phyloP scores from a whole-genome alignment of 2,797 vertebrate species.

The Gymnoscopelus braueri region DNA sequence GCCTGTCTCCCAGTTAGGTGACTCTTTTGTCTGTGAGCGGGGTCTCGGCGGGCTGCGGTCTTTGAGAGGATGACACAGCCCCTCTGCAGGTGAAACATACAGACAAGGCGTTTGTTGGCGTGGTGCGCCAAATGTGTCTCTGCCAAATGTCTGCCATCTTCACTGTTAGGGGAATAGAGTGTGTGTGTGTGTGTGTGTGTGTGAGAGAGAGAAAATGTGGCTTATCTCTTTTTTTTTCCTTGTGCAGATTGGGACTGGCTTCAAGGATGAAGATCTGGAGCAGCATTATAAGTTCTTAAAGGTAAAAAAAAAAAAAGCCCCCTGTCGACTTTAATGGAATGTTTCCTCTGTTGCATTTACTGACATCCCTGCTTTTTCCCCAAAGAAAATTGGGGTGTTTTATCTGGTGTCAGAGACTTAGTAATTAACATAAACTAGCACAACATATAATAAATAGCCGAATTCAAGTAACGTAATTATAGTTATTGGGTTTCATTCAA shows the following conservation, averaged over 20 bases:
- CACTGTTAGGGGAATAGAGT: slow-evolving; percentile 36
- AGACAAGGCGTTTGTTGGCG: slow-evolving; percentile 46
- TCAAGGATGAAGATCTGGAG: slow-evolving; percentile 91
- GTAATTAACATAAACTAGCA: no score
- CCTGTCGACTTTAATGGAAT: no score
- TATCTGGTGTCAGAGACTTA: no score
- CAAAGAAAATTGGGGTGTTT: no score
- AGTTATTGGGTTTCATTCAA: no score
- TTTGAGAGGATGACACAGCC: slow-evolving; percentile 61
- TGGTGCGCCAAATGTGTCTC: not conserved
- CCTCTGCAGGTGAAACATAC: slow-evolving; percentile 59
- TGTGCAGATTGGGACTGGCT: slow-evolving; percentile 91
- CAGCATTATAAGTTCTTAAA: slow-evolving; percentile 86
- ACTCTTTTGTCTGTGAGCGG: slow-evolving; percentile 17
- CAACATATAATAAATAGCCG: no score
- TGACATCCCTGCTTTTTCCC: no score
- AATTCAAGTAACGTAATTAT: no score
- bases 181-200: slow-evolving; percentile 13
- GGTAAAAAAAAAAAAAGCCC: slow-evolving; percentile 69
- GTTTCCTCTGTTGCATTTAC: not conserved
- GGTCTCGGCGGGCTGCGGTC: slow-evolving; percentile 58
- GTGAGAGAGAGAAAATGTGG: not conserved
- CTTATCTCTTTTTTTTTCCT: slow-evolving; percentile 41
- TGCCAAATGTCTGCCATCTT: slow-evolving; percentile 58
- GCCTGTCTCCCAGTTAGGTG: slow-evolving; percentile 37